A percentile compares a stretch with the other conserved stretches of the same genome.
These are phyloP conservation scores for Drosophila kepulauana DNA, from an alignment of 1,140 invertebrate genomes.

Conservation along the genomic window DNA sequence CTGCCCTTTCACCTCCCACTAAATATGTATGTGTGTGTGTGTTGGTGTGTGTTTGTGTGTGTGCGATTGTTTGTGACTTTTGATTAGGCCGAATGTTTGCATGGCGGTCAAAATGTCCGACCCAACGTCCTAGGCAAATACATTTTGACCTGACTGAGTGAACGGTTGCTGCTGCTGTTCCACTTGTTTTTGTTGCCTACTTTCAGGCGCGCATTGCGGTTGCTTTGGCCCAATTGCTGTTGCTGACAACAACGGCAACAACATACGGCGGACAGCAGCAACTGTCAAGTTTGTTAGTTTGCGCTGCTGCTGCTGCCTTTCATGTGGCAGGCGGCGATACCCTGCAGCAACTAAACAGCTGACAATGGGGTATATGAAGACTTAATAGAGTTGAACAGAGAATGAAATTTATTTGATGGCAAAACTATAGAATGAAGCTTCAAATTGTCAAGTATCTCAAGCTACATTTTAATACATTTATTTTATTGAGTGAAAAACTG, in stretches of 20 bases:
- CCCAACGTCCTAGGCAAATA: slow-evolving; percentile 66
- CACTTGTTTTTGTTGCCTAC: slow-evolving; percentile 11
- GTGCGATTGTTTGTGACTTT: slow-evolving; percentile 68
- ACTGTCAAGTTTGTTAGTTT: slow-evolving; percentile 11
- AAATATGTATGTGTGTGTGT: slow-evolving; percentile 15
- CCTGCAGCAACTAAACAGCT: neutral
- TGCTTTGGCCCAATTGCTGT: slow-evolving; percentile 16
- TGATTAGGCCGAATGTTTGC: slow-evolving; percentile 77
- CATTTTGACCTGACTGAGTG: slow-evolving; percentile 42
- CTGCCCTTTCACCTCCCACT: slow-evolving; percentile 27
- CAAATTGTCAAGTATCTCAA: too few relatives aligned
- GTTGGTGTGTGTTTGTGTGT: slow-evolving; percentile 27
- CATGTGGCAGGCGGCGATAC: neutral
- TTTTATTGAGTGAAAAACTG: too few relatives aligned
- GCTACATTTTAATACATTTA: too few relatives aligned
- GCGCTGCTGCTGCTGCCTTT: neutral
- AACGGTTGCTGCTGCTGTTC: slow-evolving; percentile 4
- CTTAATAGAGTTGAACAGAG: too few relatives aligned
- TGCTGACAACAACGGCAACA: neutral
- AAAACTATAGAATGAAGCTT: too few relatives aligned
- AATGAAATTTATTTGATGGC: too few relatives aligned
- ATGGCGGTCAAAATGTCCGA: slow-evolving; percentile 64
- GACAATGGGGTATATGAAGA: too few relatives aligned
- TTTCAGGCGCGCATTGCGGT: slow-evolving; percentile 37
- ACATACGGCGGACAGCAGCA: neutral